Conservation (phyloP, 1,140 invertebrate genomes). For the Drosophila navojoa region DNA sequence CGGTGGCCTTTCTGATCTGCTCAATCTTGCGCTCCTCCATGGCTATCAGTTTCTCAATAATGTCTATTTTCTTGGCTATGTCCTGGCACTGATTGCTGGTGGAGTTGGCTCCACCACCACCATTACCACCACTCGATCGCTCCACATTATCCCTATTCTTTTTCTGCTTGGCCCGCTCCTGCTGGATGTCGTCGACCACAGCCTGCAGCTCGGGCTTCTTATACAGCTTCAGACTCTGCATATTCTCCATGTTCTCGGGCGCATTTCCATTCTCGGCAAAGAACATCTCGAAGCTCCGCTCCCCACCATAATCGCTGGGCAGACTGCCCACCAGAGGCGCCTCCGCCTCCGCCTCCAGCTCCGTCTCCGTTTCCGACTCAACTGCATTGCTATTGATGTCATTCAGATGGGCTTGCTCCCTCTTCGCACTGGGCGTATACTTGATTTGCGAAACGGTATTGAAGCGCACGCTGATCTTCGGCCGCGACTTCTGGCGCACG, state of each 20-base stretch:
- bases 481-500: constrained; percentile 66
- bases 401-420: constrained; percentile 26
- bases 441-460: constrained; percentile 84
- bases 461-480: constrained; percentile 84
- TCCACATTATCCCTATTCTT: constrained; percentile 75
- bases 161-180: constrained; percentile 68
- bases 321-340: constrained; percentile 61
- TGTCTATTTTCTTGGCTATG: constrained; percentile 87
- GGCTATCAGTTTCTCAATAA: constrained; percentile 88
- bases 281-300: constrained; percentile 86
- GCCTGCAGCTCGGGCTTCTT: constrained; percentile 84
- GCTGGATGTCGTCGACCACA: constrained; percentile 78
- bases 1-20: constrained; percentile 86
- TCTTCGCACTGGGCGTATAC: constrained; percentile 75
- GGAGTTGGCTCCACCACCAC: constrained; percentile 34
- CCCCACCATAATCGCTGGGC: constrained; percentile 75
- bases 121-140: constrained; percentile 22
- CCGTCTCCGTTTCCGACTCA: constrained; percentile 7
- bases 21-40: constrained; percentile 88
- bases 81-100: constrained; percentile 83
- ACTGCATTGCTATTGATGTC: constrained; percentile 46
- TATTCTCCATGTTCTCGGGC: constrained; percentile 85
- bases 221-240: constrained; percentile 86
- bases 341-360: constrained; percentile 13
- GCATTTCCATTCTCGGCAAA: constrained; percentile 86